Conservation (phyloP, 2,113 vertebrate genomes). For the Accipiter cooperii region DNA sequence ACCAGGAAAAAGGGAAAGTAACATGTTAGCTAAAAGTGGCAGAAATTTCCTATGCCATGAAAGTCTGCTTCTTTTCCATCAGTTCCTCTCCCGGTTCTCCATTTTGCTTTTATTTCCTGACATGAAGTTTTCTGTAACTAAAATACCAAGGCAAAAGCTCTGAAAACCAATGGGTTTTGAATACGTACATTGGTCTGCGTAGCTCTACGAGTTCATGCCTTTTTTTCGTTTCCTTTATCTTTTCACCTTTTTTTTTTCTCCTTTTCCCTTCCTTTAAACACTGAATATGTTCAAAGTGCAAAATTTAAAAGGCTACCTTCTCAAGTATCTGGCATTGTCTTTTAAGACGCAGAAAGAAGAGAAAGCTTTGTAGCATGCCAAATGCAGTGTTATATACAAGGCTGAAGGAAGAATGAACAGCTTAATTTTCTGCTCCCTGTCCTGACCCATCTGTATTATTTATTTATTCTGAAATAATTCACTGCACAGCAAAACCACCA, state of each 20-base stretch:
- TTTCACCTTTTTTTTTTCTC: neutral
- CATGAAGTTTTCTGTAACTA: neutral
- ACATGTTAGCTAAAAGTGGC: neutral
- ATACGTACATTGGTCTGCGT: neutral
- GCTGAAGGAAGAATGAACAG: neutral
- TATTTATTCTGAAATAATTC: constrained; percentile 19
- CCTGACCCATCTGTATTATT: neutral
- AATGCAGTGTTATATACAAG: neutral
- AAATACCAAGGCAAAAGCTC: neutral
- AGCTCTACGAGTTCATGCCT: neutral
- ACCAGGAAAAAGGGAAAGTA: neutral
- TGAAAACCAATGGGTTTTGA: neutral
- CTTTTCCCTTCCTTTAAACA: neutral
- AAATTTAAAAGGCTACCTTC: neutral
- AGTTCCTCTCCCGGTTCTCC: neutral
- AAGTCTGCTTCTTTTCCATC: neutral
- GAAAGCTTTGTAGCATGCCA: neutral
- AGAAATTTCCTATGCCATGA: neutral
- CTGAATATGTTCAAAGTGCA: neutral
- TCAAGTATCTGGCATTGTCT: neutral
- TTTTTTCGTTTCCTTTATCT: neutral
- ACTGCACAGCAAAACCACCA: neutral
- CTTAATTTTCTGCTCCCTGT: constrained; percentile 1
- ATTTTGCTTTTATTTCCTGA: neutral
- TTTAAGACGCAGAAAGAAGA: neutral